Evolutionary conservation across 2,888 invertebrate genomes (phyloP).

Genomic region (Achlya flavicornis): DNA sequence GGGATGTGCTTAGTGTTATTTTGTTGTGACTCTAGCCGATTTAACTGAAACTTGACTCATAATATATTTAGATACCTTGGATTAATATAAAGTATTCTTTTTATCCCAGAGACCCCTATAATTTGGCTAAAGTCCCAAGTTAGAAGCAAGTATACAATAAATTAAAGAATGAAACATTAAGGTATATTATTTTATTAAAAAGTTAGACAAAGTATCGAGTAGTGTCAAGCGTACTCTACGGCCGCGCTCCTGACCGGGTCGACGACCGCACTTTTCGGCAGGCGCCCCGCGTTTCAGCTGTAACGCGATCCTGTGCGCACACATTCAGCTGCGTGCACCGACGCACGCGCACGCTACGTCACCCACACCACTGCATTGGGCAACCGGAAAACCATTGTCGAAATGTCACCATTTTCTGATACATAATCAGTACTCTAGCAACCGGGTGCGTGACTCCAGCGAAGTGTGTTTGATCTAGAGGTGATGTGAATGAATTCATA

Average conservation of each 20-base stretch:
- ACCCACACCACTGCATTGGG: conserved; percentile 10
- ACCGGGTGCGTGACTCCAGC: background rate
- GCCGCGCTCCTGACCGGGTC: conserved; percentile 77
- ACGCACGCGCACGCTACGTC: conserved; percentile 23
- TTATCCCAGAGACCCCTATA: too few relatives aligned
- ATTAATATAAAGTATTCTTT: too few relatives aligned
- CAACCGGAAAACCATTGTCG: conserved; percentile 58
- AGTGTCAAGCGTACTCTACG: conserved; percentile 52
- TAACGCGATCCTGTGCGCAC: conserved; percentile 78
- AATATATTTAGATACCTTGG: too few relatives aligned
- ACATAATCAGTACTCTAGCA: conserved; percentile 30
- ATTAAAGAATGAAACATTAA: background rate
- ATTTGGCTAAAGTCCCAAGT: too few relatives aligned
- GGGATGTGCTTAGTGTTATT: too few relatives aligned
- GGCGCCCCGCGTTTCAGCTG: conserved; percentile 82
- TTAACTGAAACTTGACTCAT: too few relatives aligned
- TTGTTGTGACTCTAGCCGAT: too few relatives aligned
- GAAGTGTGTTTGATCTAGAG: background rate
- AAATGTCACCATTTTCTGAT: conserved; percentile 49
- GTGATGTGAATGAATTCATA: background rate
- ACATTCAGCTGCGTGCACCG: conserved; percentile 36
- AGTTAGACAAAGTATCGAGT: conserved; percentile 58
- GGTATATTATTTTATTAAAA: background rate
- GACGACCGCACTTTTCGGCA: conserved; percentile 81
- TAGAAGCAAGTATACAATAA: background rate